phyloP scores from a whole-genome alignment of 2,888 invertebrate species.

The Eupithecia exiguata region DNA sequence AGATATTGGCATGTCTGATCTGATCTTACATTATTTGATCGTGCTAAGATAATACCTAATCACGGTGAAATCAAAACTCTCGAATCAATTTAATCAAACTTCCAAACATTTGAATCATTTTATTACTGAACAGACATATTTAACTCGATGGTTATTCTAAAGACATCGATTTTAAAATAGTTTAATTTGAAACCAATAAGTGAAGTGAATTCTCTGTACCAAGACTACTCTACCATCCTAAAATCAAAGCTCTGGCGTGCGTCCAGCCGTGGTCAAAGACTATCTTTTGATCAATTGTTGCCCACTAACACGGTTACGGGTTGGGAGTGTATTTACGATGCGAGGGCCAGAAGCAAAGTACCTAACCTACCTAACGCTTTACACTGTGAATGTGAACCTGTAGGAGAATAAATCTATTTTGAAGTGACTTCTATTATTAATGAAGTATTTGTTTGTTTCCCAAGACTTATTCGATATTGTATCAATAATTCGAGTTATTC shows the following conservation, averaged over 20 bases:
- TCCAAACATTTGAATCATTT: no score
- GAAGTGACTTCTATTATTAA: neutral
- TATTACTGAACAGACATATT: no score
- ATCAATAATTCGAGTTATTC: no score
- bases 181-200: no score
- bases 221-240: constrained; percentile 50
- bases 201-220: constrained; percentile 34
- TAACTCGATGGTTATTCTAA: no score
- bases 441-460: neutral
- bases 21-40: no score
- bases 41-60: no score
- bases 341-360: neutral
- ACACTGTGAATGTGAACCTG: constrained; percentile 10
- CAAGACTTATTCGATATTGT: no score
- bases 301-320: constrained; percentile 45
- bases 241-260: constrained; percentile 70
- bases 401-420: neutral
- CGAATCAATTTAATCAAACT: no score
- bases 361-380: neutral
- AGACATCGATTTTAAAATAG: no score
- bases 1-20: no score
- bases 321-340: neutral
- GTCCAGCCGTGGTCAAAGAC: constrained; percentile 58
- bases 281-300: constrained; percentile 63
- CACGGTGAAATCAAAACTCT: no score